These are phyloP conservation scores for Alauda arvensis DNA, from an alignment of 2,797 vertebrate species.

Conservation along the genomic window DNA sequence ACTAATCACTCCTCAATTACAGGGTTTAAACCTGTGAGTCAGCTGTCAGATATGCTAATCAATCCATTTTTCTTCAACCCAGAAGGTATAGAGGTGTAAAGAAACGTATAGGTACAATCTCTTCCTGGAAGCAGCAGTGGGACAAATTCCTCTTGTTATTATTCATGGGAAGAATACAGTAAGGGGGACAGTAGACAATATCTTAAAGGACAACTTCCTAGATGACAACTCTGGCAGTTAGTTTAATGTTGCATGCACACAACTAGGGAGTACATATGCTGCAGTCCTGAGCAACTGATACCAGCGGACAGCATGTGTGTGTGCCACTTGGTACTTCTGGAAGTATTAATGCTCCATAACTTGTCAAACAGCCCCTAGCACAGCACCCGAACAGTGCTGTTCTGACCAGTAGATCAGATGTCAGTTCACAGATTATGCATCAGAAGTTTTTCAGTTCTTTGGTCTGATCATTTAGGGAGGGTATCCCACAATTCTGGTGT, in stretches of 20 bases:
- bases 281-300: background rate
- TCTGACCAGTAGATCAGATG: background rate
- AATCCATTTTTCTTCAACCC: background rate
- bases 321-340: background rate
- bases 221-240: background rate
- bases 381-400: background rate
- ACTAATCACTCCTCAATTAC: background rate
- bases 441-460: background rate
- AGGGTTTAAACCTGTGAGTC: background rate
- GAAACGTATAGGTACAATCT: background rate
- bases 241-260: background rate
- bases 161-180: background rate
- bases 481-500: background rate
- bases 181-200: fast-evolving
- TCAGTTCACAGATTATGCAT: background rate
- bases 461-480: background rate
- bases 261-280: background rate
- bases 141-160: background rate
- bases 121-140: background rate
- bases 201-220: background rate
- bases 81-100: background rate
- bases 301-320: background rate
- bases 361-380: background rate
- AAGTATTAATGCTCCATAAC: background rate
- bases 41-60: background rate